Evolutionary conservation across 2,888 invertebrate species (phyloP).

Genomic region (Eueremaeus valkanovi): DNA sequence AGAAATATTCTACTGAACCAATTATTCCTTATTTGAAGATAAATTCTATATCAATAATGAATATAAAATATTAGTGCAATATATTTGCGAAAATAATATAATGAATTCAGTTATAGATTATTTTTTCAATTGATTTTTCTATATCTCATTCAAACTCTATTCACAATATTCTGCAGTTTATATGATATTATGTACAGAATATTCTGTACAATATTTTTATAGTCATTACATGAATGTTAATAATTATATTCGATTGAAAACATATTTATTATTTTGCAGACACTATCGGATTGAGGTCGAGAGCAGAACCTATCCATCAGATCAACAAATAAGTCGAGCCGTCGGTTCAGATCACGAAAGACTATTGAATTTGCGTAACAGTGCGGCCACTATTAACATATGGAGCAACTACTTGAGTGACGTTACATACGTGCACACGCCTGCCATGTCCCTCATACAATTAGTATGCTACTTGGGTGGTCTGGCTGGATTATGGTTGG

Average conservation of each 20-base stretch:
- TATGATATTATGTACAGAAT: no score
- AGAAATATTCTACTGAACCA: no score
- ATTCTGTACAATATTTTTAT: no score
- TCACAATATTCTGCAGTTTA: no score
- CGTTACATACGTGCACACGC: slow-evolving; percentile 38
- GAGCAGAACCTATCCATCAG: slow-evolving; percentile 37
- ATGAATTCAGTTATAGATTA: no score
- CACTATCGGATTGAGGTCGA: slow-evolving; percentile 39
- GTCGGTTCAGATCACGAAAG: slow-evolving; percentile 25
- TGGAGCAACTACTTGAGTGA: slow-evolving; percentile 39
- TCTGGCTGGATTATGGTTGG: slow-evolving; percentile 40
- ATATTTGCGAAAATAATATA: no score
- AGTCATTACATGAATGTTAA: no score
- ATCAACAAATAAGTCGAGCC: slow-evolving; percentile 34
- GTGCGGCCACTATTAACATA: slow-evolving; percentile 36
- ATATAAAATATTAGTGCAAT: no score
- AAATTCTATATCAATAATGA: no score
- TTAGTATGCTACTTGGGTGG: slow-evolving; percentile 38
- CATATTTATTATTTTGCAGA: background rate
- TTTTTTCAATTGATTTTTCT: no score
- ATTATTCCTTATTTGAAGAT: no score
- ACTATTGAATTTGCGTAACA: slow-evolving; percentile 5
- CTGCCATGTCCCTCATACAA: slow-evolving; percentile 39
- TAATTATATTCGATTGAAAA: background rate
- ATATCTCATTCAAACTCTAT: no score